Evolutionary conservation across 2,797 vertebrate species (phyloP), one percentile per base, ranked within the genome.

Genomic region (Mus caroli): DNA sequence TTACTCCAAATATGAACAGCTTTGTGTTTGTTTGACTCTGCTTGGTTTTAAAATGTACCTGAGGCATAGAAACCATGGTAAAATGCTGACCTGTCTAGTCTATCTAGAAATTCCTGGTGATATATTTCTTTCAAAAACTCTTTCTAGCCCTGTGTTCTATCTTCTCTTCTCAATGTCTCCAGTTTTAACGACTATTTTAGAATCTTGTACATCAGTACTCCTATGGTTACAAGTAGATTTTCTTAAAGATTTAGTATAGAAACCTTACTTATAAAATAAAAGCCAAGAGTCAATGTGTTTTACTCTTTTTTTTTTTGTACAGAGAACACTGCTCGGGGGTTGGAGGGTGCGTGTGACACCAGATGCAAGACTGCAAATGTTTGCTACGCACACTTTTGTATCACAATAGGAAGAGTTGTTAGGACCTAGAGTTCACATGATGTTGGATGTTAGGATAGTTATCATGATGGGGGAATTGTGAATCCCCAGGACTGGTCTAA

Each of bases 211-310:
- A 28, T 46, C 1, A 69, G 50, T 58, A 50, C 5, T 78, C 58
- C 19, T 78, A 22, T 8, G 52, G n/a, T 75, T 89, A 34, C 13
- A 62, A 37, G 12, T 22, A 69, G 10, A 52, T 37, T 91, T 43
- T 56, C 22, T 80, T 54, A 20, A 3, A 90, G 34, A 76, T 54
- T 89, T 79, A 71, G 37, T 40, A 86, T 20, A n/a, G 67, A 75
- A 86, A n/a, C 85, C 24, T 94, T n/a, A 93, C 26, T 82, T 73
- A 93, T 43, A 71, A 96, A 94, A 58, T 52, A 64, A 94, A 96
- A 94, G 76, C 71, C 9, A 54, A 92, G 28, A 15, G n/a, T 93
- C n/a, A 90, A 78, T 56, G n/a, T 67, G 43, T 54, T 94, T 85
- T 22, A 1, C 2, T 37, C 40, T 73, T 31, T 40, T n/a, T 28